Base-by-base conservation (phyloP, 2,113 vertebrate genomes). In the Thinocorus orbignyianus region DNA sequence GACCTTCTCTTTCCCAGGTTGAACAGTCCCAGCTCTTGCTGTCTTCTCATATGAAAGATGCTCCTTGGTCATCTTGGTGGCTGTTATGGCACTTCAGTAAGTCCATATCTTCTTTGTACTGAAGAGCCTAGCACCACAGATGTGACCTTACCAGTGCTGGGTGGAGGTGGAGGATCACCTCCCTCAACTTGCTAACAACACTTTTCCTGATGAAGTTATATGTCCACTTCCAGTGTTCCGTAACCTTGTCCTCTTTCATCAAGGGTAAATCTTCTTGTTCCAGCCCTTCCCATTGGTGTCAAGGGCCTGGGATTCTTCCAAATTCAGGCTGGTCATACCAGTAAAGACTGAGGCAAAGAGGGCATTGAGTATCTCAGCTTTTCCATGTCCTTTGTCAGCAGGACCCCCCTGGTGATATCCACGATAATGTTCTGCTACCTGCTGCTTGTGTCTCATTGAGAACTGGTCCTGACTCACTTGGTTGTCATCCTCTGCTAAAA, bases 331-430 rank as follows among this genome's bases (percentile, higher is more conserved):
- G 15, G 35, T 87, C 39, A 15, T 54, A 72, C 23, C 25, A 65
- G 10, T 46, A 49, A 76, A 82, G 58, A n/a, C 22, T n/a, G 57
- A 76, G 17, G 42, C 42, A n/a, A 37, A 84, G 31, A 39, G 11
- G 3, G 2, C 10, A 5, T 33, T 55, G 44, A 55, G 30, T 42
- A 51, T 19, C 41, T 80, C 1, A 1, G 9, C 44, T 23, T 80
- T 92, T 55, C 31, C 1, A 0, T 62, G 37, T 62, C 31, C 37
- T 80, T 64, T 76, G 31, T 60, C 52, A 77, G 35, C 31, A 31
- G 14, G 11, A 33, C 39, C 13, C 39, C 13, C 14, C 5, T 22
- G 77, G 19, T 3, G 4, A 7, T 0, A 0, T 58, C 33, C n/a
- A 42, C 14, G 11, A 33, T 71, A 18, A 16, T 76, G 74, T 17